Evolutionary conservation across 2,888 invertebrate species (phyloP).

Genomic region (Notodonta dromedarius): DNA sequence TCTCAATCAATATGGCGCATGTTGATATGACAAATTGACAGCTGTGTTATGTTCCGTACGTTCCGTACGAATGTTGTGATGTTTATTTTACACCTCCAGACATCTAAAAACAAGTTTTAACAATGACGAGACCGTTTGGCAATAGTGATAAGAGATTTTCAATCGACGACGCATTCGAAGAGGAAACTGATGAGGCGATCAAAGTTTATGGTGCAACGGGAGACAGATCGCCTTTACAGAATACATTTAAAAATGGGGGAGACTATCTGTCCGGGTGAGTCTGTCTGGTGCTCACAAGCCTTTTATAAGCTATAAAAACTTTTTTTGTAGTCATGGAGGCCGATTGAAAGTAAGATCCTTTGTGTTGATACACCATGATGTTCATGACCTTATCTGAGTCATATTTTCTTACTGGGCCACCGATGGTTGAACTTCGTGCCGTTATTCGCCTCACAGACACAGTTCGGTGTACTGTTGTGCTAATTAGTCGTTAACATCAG

Average conservation of each 20-base stretch:
- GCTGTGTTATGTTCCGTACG: conserved; percentile 68
- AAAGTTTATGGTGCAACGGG: conserved; percentile 91
- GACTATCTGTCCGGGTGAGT: conserved; percentile 72
- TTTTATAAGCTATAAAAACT: neutral
- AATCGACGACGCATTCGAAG: conserved; percentile 93
- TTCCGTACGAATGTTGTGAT: conserved; percentile 60
- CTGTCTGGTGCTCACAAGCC: conserved; percentile 12
- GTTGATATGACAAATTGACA: conserved; percentile 79
- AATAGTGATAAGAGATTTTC: conserved; percentile 88
- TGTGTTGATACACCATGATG: conserved; percentile 47
- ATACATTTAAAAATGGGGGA: conserved; percentile 74
- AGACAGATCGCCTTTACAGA: conserved; percentile 87
- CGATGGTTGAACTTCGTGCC: conserved; percentile 64
- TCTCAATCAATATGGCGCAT: conserved; percentile 74
- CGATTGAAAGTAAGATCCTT: conserved; percentile 33
- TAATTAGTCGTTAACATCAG: conserved; percentile 55
- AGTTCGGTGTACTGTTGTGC: conserved; percentile 24
- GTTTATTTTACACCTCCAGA: conserved; percentile 66
- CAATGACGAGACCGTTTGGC: conserved; percentile 81
- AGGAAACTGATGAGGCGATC: conserved; percentile 93
- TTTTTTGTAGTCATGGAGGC: conserved; percentile 6
- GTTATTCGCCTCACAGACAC: conserved; percentile 32
- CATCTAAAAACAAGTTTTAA: conserved; percentile 53
- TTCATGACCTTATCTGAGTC: conserved; percentile 74
- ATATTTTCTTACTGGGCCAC: conserved; percentile 64